Evolutionary conservation across 2,797 vertebrate species (phyloP).

Genomic region (Megalops cyprinoides): DNA sequence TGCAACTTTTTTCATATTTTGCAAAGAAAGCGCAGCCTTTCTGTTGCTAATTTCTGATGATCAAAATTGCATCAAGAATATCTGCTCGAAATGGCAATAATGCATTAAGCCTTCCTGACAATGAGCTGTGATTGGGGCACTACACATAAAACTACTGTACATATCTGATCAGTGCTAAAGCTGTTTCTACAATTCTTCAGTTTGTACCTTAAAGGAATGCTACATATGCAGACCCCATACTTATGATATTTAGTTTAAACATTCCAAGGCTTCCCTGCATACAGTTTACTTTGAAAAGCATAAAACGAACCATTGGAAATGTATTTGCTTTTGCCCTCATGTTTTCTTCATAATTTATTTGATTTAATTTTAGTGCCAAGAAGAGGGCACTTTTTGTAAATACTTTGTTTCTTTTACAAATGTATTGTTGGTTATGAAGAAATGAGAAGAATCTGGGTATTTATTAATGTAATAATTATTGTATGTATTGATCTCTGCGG

Average conservation of each 20-base stretch:
- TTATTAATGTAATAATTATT: constrained; percentile 85
- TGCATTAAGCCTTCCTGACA: constrained; percentile 38
- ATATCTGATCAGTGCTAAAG: constrained; percentile 73
- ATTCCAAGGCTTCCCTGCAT: constrained; percentile 68
- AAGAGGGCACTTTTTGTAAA: constrained; percentile 70
- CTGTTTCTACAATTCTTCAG: constrained; percentile 65
- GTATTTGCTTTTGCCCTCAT: constrained; percentile 76
- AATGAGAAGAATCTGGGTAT: constrained; percentile 81
- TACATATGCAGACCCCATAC: constrained; percentile 72
- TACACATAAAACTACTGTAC: constrained; percentile 67
- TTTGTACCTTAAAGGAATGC: constrained; percentile 68
- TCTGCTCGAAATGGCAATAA: constrained; percentile 57
- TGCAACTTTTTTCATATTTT: constrained; percentile 71
- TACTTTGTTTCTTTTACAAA: constrained; percentile 75
- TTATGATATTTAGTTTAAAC: constrained; percentile 72
- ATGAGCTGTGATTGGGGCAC: constrained; percentile 58
- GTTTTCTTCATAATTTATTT: constrained; percentile 73
- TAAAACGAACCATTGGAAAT: constrained; percentile 71
- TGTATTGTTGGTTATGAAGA: constrained; percentile 74
- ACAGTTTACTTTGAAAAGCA: constrained; percentile 75
- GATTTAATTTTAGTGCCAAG: constrained; percentile 74
- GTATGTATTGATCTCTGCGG: constrained; percentile 80
- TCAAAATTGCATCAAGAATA: constrained; percentile 40
- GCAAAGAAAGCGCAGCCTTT: constrained; percentile 37
- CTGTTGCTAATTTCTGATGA: constrained; percentile 56